phyloP scores from a whole-genome alignment of 2,888 invertebrate genomes.

The Lydus trimaculatus region DNA sequence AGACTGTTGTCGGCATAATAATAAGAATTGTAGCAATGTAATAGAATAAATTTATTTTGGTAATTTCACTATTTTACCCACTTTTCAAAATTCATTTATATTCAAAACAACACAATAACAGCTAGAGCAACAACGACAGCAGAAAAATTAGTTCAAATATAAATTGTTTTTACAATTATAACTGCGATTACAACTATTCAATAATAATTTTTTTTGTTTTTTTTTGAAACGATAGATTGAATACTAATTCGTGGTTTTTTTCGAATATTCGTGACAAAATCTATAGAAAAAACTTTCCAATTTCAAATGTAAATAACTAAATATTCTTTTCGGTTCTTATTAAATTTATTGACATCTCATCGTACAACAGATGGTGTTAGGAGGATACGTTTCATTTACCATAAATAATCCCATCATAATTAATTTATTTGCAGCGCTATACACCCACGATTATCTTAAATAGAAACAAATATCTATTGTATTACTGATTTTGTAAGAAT shows the following conservation, averaged over 20 bases:
- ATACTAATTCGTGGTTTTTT: constrained; percentile 16
- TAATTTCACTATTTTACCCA: constrained; percentile 23
- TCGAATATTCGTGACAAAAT: not conserved
- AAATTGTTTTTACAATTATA: not conserved
- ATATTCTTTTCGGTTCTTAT: not conserved
- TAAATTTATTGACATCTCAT: not conserved
- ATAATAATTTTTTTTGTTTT: not conserved
- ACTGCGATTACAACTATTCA: not conserved
- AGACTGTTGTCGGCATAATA: not conserved
- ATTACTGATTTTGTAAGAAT: too few relatives aligned
- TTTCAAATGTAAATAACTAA: not conserved
- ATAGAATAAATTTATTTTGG: not conserved
- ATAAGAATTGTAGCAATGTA: not conserved
- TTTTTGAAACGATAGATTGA: constrained; percentile 15
- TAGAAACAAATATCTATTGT: too few relatives aligned
- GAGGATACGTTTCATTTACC: not conserved
- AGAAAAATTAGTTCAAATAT: not conserved
- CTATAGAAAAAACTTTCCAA: not conserved
- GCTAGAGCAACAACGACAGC: not conserved
- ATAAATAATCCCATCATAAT: not conserved
- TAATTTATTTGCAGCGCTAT: too few relatives aligned
- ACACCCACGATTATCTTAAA: too few relatives aligned
- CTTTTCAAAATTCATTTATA: constrained; percentile 21
- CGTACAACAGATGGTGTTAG: not conserved
- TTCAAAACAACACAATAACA: constrained; percentile 3